A percentile compares a stretch with the other conserved stretches of the same genome.
These are phyloP conservation scores for Drosophila littoralis DNA, from an alignment of 1,140 invertebrate genomes.

Conservation along the genomic window DNA sequence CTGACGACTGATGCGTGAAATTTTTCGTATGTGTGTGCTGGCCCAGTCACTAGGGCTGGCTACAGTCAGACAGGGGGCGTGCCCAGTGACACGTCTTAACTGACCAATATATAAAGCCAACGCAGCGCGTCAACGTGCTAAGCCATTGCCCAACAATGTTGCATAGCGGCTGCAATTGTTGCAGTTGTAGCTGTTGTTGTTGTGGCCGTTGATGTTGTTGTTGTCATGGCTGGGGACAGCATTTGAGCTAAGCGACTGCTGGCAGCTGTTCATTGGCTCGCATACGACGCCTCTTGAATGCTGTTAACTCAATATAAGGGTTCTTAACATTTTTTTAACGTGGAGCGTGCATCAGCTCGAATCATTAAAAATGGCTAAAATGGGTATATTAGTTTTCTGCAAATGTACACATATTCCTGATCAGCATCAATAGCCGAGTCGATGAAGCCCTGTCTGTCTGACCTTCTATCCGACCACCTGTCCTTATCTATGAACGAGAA, in stretches of 20 bases:
- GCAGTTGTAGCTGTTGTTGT: no score
- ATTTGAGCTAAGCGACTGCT: constrained; percentile 19
- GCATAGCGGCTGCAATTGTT: constrained; percentile 17
- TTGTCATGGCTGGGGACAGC: constrained; percentile 24
- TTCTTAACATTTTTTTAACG: neutral
- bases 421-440: no score
- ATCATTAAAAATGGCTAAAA: neutral
- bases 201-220: neutral
- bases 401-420: no score
- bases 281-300: constrained; percentile 17
- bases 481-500: no score
- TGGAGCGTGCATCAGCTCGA: neutral
- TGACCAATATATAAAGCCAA: constrained; percentile 73
- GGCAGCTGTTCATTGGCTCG: constrained; percentile 46
- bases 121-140: constrained; percentile 54
- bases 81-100: constrained; percentile 77
- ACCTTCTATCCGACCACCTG: no score
- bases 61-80: constrained; percentile 50
- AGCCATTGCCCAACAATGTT: constrained; percentile 59
- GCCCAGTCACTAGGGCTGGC: constrained; percentile 1
- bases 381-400: no score
- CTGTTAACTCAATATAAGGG: neutral
- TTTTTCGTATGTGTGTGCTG: constrained; percentile 14
- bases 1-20: constrained; percentile 50
- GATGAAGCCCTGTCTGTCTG: no score